phyloP scores from a whole-genome alignment of 2,113 vertebrate genomes.

The Tyto alba region DNA sequence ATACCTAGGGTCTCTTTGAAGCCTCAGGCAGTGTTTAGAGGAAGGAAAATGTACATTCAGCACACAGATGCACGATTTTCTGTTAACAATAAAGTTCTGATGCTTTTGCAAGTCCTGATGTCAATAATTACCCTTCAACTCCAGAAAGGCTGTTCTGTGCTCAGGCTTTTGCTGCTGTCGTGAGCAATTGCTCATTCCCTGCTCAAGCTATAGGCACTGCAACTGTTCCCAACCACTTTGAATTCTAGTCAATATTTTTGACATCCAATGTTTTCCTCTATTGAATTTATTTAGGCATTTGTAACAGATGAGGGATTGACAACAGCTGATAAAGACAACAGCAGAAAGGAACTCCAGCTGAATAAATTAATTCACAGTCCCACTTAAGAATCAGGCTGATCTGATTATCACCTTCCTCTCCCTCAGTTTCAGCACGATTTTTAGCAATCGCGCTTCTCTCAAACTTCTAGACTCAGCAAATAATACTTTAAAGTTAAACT shows the following conservation, averaged over 20 bases:
- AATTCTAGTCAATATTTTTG: conserved; percentile 2
- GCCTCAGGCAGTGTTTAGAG: not conserved
- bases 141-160: not conserved
- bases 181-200: not conserved
- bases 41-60: not conserved
- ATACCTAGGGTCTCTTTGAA: not conserved
- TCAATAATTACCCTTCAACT: not conserved
- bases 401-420: conserved; percentile 2
- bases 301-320: not conserved
- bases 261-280: not conserved
- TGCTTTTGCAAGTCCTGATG: not conserved
- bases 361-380: not conserved
- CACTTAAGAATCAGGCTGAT: conserved; percentile 7
- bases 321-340: conserved; percentile 1
- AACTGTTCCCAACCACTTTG: not conserved
- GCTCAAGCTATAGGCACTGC: not conserved
- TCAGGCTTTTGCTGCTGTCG: not conserved
- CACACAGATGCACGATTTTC: not conserved
- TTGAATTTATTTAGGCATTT: not conserved
- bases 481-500: not conserved
- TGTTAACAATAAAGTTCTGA: not conserved
- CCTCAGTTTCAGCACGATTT: not conserved
- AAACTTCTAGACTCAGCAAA: conserved; percentile 3
- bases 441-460: not conserved
- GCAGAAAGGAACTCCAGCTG: not conserved